Base-by-base conservation (phyloP, 2,888 invertebrate species). In the Laothoe populi region DNA sequence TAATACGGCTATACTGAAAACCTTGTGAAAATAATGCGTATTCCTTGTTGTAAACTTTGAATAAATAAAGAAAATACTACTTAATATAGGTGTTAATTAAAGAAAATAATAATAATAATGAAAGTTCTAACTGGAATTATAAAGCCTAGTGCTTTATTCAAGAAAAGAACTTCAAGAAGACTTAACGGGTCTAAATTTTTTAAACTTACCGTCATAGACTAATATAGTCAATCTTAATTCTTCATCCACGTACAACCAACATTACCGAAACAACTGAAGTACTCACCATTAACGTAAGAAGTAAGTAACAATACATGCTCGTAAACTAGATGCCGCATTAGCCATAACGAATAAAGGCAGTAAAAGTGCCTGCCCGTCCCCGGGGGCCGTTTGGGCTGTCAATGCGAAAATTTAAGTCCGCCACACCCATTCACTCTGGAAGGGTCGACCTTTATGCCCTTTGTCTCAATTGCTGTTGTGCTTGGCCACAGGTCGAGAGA, bases 321-420 rank as follows among this genome's bases (percentile, higher is more conserved):
- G 87, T 92, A 92, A 92, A 91, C 89, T 86, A 90, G 86, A 84
- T 85, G 86, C 82, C 84, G 82, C 91, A 92, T 91, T 91, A 90
- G 86, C 91, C 88, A 90, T 91, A 90, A 90, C 90, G 92, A 90
- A 92, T 92, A 92, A 92, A 92, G 87, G 92, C 85, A 88, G 90
- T 92, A 91, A 92, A 88, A 91, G 91, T 88, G 87, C 84, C 86
- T 82, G 81, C 79, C 77, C 77, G 84, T 91, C 92, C 92, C 92
- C 86, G 64, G 82, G 86, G 92, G 92, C 90, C 85, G 86, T 92
- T 92, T 90, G 86, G 88, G 86, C 92, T 92, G 92, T 92, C 92
- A 92, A 92, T 92, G 92, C 83, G 90, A 87, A 91, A 90, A 92
- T 92, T 92, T 92, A 92, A 90, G 89, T 76, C 78, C 80, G 85